These are phyloP conservation scores for Noctua comes DNA, from an alignment of 2,888 invertebrate species.

Conservation along the genomic window DNA sequence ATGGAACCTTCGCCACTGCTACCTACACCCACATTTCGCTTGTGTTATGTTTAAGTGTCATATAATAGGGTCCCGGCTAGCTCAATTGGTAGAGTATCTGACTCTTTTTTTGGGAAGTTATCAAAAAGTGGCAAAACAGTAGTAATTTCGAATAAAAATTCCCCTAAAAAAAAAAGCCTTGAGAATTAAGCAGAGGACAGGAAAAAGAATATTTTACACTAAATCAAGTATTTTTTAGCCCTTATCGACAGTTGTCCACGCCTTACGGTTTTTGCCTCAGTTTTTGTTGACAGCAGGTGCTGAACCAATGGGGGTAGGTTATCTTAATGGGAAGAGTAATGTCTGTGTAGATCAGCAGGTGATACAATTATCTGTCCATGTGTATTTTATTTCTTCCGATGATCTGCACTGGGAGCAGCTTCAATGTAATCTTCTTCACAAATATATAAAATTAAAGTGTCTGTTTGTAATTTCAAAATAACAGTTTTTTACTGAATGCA, in stretches of 20 bases:
- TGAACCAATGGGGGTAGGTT: constrained; percentile 11
- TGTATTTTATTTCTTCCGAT: constrained; percentile 22
- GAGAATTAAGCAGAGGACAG: background rate
- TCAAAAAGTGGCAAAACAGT: background rate
- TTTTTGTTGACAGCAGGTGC: constrained; percentile 51
- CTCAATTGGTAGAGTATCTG: background rate
- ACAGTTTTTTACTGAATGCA: too few relatives aligned
- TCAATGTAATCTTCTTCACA: background rate
- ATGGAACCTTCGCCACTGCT: too few relatives aligned
- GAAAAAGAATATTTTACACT: background rate
- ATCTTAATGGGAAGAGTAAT: constrained; percentile 40
- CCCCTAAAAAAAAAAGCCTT: constrained; percentile 8
- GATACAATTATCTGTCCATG: background rate
- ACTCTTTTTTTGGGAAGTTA: background rate
- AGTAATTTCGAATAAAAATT: background rate
- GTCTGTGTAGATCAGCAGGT: constrained; percentile 31
- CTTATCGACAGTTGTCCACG: constrained; percentile 40
- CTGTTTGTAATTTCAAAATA: too few relatives aligned
- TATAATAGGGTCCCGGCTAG: background rate
- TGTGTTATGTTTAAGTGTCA: background rate
- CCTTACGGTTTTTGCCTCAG: constrained; percentile 41
- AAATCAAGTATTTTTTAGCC: constrained; percentile 21
- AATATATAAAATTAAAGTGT: too few relatives aligned
- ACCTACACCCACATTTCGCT: background rate
- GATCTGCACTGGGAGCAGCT: background rate